Evolutionary conservation across 1,140 invertebrate genomes (phyloP).

Genomic region (Pseudomyrmex gracilis): DNA sequence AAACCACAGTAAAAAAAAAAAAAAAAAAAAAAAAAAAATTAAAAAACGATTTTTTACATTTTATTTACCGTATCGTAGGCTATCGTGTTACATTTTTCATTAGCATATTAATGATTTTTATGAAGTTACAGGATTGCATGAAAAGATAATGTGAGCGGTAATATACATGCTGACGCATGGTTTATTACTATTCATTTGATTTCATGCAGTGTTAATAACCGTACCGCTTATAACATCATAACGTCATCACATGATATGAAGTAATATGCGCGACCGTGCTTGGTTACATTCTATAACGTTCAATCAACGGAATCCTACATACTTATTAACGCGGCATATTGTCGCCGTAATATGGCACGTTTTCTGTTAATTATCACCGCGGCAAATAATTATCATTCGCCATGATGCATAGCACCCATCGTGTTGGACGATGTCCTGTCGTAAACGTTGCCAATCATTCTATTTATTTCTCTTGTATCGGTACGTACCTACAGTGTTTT

Average conservation of each 20-base stretch:
- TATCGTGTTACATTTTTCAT: neutral
- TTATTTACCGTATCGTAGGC: neutral
- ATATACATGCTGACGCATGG: conserved; percentile 38
- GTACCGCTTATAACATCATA: conserved; percentile 51
- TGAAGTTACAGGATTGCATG: neutral
- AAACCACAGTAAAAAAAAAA: too few species aligned
- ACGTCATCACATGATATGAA: conserved; percentile 50
- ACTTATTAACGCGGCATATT: conserved; percentile 57
- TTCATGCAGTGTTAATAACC: conserved; percentile 57
- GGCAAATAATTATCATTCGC: conserved; percentile 38
- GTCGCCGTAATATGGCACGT: conserved; percentile 23
- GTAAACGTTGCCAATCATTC: conserved; percentile 10
- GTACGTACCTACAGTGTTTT: neutral
- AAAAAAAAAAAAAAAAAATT: too few species aligned
- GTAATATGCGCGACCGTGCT: conserved; percentile 46
- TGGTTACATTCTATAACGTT: conserved; percentile 58
- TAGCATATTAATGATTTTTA: neutral
- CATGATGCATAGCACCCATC: conserved; percentile 1
- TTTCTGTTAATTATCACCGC: conserved; percentile 53
- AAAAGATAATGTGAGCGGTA: conserved; percentile 27
- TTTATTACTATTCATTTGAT: conserved; percentile 59
- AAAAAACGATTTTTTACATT: neutral
- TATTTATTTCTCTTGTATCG: conserved; percentile 1
- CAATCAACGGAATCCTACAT: conserved; percentile 60
- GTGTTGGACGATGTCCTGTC: conserved; percentile 7